phyloP scores from a whole-genome alignment of 2,797 vertebrate species.

The Bufotes viridis region DNA sequence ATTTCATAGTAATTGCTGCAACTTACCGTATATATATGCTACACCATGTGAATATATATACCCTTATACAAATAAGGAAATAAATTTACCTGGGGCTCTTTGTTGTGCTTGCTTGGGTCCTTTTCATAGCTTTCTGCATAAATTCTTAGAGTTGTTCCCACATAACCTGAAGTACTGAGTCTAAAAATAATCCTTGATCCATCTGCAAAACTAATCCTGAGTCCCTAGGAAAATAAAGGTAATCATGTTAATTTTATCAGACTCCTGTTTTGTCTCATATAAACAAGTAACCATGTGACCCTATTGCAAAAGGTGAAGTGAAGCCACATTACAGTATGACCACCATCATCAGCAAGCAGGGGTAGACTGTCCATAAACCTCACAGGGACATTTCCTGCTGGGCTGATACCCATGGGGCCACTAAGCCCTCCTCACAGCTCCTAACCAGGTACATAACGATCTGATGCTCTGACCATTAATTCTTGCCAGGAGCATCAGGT shows the following conservation, averaged over 20 bases:
- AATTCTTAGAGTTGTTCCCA: constrained; percentile 87
- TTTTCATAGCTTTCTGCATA: constrained; percentile 95
- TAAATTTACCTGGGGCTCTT: constrained; percentile 89
- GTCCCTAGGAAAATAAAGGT: constrained; percentile 76
- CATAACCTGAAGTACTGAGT: constrained; percentile 89
- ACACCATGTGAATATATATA: too few relatives aligned
- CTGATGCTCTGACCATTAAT: too few relatives aligned
- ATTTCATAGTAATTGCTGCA: too few relatives aligned
- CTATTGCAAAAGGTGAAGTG: not conserved
- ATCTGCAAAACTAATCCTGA: constrained; percentile 90
- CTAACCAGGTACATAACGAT: too few relatives aligned
- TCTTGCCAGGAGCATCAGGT: too few relatives aligned
- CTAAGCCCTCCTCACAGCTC: too few relatives aligned
- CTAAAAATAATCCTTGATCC: constrained; percentile 91
- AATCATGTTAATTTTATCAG: not conserved
- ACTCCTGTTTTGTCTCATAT: not conserved
- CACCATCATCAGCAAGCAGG: not conserved
- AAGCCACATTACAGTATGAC: not conserved
- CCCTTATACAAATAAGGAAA: not conserved
- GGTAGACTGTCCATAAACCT: too few relatives aligned
- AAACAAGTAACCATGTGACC: not conserved
- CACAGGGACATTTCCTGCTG: too few relatives aligned
- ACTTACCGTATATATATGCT: not conserved
- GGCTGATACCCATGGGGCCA: too few relatives aligned
- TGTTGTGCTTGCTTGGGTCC: constrained; percentile 89